These are phyloP conservation scores for Bombylius discolor DNA, from an alignment of 2,888 invertebrate species.

Conservation along the genomic window DNA sequence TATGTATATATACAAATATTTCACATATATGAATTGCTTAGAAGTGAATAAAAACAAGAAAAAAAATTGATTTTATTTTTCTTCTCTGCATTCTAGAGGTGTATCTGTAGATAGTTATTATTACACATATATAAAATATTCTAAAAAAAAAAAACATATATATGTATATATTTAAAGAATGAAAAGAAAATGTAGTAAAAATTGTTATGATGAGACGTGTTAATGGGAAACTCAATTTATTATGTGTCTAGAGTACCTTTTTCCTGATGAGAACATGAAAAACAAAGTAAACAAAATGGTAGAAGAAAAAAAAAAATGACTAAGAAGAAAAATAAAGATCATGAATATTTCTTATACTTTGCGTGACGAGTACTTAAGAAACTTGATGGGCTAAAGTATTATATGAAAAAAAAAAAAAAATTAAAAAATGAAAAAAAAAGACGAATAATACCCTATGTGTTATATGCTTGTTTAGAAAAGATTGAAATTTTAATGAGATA, in stretches of 20 bases:
- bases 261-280: slow-evolving; percentile 3
- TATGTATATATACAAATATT: no score
- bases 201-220: slow-evolving; percentile 13
- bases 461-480: not conserved
- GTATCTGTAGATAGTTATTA: no score
- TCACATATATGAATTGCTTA: no score
- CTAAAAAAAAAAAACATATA: not conserved
- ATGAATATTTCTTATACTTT: not conserved
- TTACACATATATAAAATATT: no score
- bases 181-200: slow-evolving; percentile 8
- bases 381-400: no score
- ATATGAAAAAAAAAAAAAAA: not conserved
- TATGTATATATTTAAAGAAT: not conserved
- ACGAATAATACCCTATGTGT: not conserved
- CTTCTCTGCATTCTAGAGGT: no score
- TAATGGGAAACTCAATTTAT: slow-evolving; percentile 15
- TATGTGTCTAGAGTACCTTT: slow-evolving; percentile 13
- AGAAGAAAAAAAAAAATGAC: no score
- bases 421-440: not conserved
- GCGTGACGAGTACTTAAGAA: not conserved
- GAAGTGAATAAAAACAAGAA: no score
- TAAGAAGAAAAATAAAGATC: no score
- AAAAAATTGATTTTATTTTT: no score
- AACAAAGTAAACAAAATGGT: not conserved
- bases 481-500: slow-evolving; percentile 5